These are phyloP conservation scores for Cebus imitator DNA, from an alignment of 2,113 vertebrate genomes.

Conservation along the genomic window DNA sequence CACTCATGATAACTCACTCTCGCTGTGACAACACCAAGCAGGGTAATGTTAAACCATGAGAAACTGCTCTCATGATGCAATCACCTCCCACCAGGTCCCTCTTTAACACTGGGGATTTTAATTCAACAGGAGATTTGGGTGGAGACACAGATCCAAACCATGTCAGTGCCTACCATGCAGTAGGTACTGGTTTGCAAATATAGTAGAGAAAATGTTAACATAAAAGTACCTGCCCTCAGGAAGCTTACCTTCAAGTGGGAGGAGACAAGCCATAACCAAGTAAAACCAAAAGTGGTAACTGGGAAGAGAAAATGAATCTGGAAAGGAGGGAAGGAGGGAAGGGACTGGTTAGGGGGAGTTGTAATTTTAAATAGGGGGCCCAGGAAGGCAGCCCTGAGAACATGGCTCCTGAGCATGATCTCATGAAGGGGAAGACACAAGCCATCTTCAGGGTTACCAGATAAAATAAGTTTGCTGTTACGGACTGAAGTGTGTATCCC, in stretches of 20 bases:
- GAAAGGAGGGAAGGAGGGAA: too few species aligned
- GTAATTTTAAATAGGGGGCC: background rate
- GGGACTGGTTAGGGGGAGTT: fast-evolving
- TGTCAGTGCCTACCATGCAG: background rate
- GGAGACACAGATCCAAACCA: too few species aligned
- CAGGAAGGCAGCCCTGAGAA: background rate
- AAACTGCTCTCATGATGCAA: too few species aligned
- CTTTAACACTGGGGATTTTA: too few species aligned
- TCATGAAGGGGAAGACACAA: background rate
- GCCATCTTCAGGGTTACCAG: background rate
- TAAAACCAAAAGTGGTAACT: background rate
- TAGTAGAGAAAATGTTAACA: background rate
- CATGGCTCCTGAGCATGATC: background rate
- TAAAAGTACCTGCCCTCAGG: background rate
- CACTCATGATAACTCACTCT: too few species aligned
- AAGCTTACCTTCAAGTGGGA: background rate
- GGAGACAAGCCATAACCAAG: background rate
- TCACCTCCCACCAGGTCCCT: too few species aligned
- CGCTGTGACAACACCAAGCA: too few species aligned
- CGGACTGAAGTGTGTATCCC: background rate
- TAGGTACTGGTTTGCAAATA: background rate
- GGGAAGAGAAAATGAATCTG: background rate
- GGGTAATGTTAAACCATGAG: too few species aligned
- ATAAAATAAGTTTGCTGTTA: background rate
- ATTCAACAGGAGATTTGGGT: too few species aligned